These are phyloP conservation scores for Nasonia giraulti DNA, from an alignment of 1,140 invertebrate genomes.

Conservation along the genomic window DNA sequence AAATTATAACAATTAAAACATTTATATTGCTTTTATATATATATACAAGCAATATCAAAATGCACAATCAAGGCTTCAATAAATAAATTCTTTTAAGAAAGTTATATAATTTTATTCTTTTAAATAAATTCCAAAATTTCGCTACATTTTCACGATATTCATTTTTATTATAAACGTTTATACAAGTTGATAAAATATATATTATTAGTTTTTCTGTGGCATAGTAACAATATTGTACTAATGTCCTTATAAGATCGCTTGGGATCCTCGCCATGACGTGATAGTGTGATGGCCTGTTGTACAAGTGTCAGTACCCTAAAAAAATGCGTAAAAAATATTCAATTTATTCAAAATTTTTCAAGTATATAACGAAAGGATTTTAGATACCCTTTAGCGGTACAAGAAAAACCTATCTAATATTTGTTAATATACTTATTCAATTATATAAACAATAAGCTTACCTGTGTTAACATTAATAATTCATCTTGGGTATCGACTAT, in stretches of 20 bases:
- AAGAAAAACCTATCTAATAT: neutral
- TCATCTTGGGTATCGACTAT: conserved; percentile 99
- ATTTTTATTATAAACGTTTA: conserved; percentile 65
- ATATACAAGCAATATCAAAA: too few relatives aligned
- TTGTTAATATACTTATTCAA: neutral
- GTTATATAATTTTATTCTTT: conserved; percentile 2
- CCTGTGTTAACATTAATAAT: conserved; percentile 76
- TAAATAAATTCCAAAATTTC: neutral
- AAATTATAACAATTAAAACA: too few relatives aligned
- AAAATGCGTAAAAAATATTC: conserved; percentile 34
- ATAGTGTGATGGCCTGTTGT: conserved; percentile 73
- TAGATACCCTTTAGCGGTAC: too few relatives aligned
- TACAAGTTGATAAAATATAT: conserved; percentile 72
- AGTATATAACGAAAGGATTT: too few relatives aligned
- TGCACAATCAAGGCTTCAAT: neutral
- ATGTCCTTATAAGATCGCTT: conserved; percentile 72
- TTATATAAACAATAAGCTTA: conserved; percentile 42
- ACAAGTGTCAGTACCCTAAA: conserved; percentile 70
- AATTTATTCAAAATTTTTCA: too few relatives aligned
- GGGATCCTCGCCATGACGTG: conserved; percentile 73
- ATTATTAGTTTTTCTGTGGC: conserved; percentile 70
- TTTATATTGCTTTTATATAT: too few relatives aligned
- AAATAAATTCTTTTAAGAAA: neutral
- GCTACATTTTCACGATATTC: conserved; percentile 46
- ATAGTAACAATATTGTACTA: conserved; percentile 66